Base-by-base conservation (phyloP, 2,888 invertebrate genomes). In the Amblyjoppa proteus region DNA sequence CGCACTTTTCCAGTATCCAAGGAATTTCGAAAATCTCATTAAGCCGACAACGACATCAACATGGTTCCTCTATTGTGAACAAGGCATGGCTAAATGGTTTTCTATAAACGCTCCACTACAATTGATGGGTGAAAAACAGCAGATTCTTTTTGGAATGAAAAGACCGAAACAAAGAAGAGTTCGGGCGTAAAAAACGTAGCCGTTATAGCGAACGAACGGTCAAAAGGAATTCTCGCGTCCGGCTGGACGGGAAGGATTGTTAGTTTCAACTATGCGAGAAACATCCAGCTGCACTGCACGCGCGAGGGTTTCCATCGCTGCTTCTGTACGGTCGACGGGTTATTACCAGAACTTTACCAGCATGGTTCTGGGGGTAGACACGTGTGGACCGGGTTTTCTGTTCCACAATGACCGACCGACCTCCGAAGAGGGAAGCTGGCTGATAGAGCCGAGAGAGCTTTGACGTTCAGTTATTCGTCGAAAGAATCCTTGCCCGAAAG, bases 141-240 rank as follows among this genome's bases (percentile, higher is more conserved):
- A 53, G 28, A 75, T 83, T 64, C 69, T 61, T 64, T n/a, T 31
- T 64, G 38, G 66, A 34, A 51, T n/a, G 20, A 49, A 58, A 80
- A 31, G 11, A 41, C 51, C 53, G 69, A 31, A 56, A 38, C n/a
- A 13, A 11, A 20, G 38, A 38, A 56, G 41, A 64, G 70, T 73
- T 61, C 5, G 38, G 7, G 58, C 71, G 51, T 49, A 38, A 68
- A 38, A 68, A 16, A 20, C 56, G 28, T 20, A 58, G 71, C 49
- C 41, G 58, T 13, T 28, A 13, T 13, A 68, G 51, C 66, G 76
- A 25, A 38, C 58, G 38, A 73, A 73, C 41, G 38, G 49, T 38
- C 20, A 70, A 71, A 73, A 76, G 76, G 71, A 80, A 68, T 80
- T 68, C 76, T 66, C 71, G 20, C 68, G 53, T 81, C 3, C 68